Evolutionary conservation across 2,888 invertebrate genomes (phyloP), one percentile per base, ranked within the genome.

Genomic region (Sarcophaga caerulescens): DNA sequence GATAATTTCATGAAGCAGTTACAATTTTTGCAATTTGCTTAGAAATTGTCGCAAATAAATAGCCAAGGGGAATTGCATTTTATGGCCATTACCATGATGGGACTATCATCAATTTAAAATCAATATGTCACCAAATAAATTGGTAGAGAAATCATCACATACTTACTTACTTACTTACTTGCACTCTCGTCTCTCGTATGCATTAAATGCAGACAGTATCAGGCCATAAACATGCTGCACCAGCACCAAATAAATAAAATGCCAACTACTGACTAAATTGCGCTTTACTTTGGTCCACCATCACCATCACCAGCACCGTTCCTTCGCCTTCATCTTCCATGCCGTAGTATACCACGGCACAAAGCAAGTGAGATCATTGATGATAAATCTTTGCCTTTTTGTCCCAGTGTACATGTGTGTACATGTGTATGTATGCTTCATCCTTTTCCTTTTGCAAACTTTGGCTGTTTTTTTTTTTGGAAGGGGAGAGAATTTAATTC

Each of bases 111-210:
- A 92, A 93, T 92, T 93, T 91, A 91, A 92, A 92, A 93, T 93
- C 93, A 93, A 93, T 93, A 93, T 93, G 93, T 93, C 93, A 93
- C 91, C 86, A 86, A 86, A 93, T 93, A 93, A 93, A 93, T 93
- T 93, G 93, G 92, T n/a, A 91, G 92, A 93, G 92, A 93, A 93
- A 92, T 91, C 93, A 92, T 92, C 91, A 84, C 86, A 86, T 86
- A 78, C 77, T 74, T 80, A 11, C 4, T 3, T 23, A 25, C 25
- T 35, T 35, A 35, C 35, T 35, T 35, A 35, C 35, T 10, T 35
- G 2, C 35, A 35, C 35, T 35, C 35, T 35, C 35, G 10, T 35
- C 35, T 52, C 52, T 14, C 52, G 17, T 52, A 52, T 52, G 77
- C 77, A 81, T 63, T 74, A 81, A 84, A 84, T 52, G 83, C 45